Evolutionary conservation across 2,797 vertebrate genomes (phyloP), one percentile per base, ranked within the genome.

Genomic region (Coendou prehensilis): DNA sequence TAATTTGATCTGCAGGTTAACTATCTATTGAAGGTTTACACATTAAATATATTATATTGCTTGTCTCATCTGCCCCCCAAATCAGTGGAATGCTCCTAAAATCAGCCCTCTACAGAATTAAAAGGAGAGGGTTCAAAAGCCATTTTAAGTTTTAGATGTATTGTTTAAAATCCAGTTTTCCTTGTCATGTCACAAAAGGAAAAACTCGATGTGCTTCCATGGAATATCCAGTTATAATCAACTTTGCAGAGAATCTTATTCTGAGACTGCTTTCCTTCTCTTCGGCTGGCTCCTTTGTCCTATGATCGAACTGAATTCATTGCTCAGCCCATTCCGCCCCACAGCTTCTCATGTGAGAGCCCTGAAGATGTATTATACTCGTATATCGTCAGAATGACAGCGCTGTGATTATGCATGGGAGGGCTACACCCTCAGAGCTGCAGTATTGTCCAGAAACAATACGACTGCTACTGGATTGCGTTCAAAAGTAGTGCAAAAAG

Each of bases 351-450:
- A 94, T 75, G 64, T 47, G 97, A 97, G 97, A 17, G 92, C 93
- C 95, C 88, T 73, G 86, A 98, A 98, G 98, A 98, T 97, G 94
- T 97, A 98, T 97, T 89, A 96, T 96, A 95, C 94, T 97, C 97
- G 98, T 97, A 97, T 54, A 97, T 96, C 54, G 87, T 92, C 98
- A 86, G 93, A 89, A 96, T 63, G 98, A 97, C 98, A 97, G 73
- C 50, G 97, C 86, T 97, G 52, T 92, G 95, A 97, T 98, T 98
- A 98, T 96, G 64, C 97, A 97, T 97, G 96, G 92, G 88, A 59
- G 85, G 88, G 88, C 97, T 95, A 96, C 56, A 95, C 98, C 98
- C 98, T 96, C 97, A 41, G 88, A 91, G 97, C 76, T 93, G 82
- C 79, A 10, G 79, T 90, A 85, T 95, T 95, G 96, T 83, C 95